phyloP scores from a whole-genome alignment of 2,113 vertebrate genomes.

The Fulica atra region DNA sequence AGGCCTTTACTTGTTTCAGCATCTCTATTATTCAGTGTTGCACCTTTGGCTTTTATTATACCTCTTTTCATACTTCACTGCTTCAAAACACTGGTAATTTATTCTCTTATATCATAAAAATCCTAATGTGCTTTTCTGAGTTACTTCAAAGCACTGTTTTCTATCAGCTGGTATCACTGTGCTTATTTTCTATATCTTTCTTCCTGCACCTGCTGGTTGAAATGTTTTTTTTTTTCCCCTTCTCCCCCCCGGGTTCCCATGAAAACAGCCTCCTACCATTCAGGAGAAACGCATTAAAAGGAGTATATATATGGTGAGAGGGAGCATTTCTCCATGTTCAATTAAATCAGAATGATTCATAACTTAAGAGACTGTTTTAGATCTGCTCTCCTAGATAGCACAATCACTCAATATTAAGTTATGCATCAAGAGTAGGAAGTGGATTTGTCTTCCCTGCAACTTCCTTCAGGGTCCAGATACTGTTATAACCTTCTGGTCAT shows the following conservation, averaged over 20 bases:
- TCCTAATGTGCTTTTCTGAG: slow-evolving; percentile 8
- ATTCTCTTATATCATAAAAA: slow-evolving; percentile 34
- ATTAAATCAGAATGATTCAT: slow-evolving; percentile 11
- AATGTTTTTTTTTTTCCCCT: neutral
- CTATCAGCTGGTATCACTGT: slow-evolving; percentile 8
- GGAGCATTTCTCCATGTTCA: neutral
- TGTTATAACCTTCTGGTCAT: neutral
- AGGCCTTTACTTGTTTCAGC: neutral
- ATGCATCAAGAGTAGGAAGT: neutral
- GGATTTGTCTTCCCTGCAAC: neutral
- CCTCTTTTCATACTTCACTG: slow-evolving; percentile 13
- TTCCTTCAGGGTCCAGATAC: neutral
- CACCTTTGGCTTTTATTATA: neutral
- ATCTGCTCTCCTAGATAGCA: neutral
- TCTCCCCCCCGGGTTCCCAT: neutral
- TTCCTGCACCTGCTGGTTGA: slow-evolving; percentile 40
- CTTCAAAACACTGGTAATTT: slow-evolving; percentile 48
- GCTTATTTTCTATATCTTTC: slow-evolving; percentile 28
- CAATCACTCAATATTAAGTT: neutral
- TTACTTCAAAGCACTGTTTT: slow-evolving; percentile 37
- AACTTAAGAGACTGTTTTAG: neutral
- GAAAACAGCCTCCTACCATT: slow-evolving; percentile 1
- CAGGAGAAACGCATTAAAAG: neutral
- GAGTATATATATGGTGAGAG: neutral
- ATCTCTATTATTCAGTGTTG: neutral